Evolutionary conservation across 2,113 vertebrate species (phyloP), one percentile per base, ranked within the genome.

Genomic region (Scophthalmus maximus): DNA sequence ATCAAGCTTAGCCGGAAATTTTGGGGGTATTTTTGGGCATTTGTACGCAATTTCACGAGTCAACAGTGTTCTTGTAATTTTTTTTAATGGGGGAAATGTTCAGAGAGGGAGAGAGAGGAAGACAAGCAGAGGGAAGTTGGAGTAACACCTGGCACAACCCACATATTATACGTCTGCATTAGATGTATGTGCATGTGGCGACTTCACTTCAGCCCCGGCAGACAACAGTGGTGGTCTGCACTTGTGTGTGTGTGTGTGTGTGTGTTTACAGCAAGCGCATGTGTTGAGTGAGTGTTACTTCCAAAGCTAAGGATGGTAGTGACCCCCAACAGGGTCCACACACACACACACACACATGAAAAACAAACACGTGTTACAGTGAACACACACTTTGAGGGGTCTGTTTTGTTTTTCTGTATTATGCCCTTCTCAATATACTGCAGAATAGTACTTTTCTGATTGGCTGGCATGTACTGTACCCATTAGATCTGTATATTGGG

Each of bases 211-310:
- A 18, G 40, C n/a, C 70, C 52, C 73, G 74, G 69, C 83, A 82
- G 53, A 62, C 67, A 64, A 36, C 75, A 58, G 66, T 9, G 79
- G 79, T 77, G 79, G 71, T 78, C 68, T 59, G 71, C 63, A 64
- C 7, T 47, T 76, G 73, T 40, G 61, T 27, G 40, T 55, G 53
- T 76, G 73, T 40, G 61, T 27, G 40, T 55, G 53, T 76, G 73
- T 40, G 61, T 27, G 40, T 55, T 14, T 40, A 50, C 53, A 66
- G 61, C 49, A 50, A 53, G 55, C 53, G 32, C 4, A n/a, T n/a
- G 40, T 73, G 83, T 73, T 87, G 74, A 83, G 66, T 78, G 78
- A 83, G 58, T 15, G 34, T 18, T 67, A 53, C 56, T 61, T 61
- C 63, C 77, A 65, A 32, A 49, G 23, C 49, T 64, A 20, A 36